Conservation (phyloP, 2,888 invertebrate genomes). For the Phorcus lineatus region DNA sequence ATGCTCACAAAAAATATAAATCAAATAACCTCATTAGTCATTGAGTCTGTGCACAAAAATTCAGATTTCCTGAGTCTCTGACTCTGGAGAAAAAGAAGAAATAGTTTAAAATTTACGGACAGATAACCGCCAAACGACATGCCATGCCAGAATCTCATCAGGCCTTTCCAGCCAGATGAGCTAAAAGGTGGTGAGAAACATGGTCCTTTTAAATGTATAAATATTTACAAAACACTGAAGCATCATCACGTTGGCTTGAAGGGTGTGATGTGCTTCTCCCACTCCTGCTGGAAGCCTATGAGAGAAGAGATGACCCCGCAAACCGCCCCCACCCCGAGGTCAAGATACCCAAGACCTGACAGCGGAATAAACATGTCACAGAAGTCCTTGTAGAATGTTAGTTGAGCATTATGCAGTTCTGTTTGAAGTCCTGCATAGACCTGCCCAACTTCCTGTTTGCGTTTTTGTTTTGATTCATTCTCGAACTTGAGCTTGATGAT, state of each 20-base stretch:
- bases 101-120: too few species aligned
- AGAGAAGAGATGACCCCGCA: constrained; percentile 42
- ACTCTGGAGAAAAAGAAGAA: too few species aligned
- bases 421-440: constrained; percentile 14
- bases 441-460: not conserved
- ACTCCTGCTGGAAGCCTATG: constrained; percentile 43
- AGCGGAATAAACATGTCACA: constrained; percentile 46
- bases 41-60: too few species aligned
- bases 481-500: constrained; percentile 28
- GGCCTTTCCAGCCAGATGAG: not conserved
- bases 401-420: constrained; percentile 30
- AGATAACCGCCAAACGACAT: too few species aligned
- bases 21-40: too few species aligned
- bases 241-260: constrained; percentile 21
- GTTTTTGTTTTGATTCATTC: not conserved
- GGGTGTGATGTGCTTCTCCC: constrained; percentile 43
- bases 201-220: too few species aligned
- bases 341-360: constrained; percentile 36
- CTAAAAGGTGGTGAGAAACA: not conserved
- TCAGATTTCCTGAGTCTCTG: too few species aligned
- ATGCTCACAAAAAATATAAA: too few species aligned
- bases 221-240: too few species aligned
- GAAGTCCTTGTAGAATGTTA: constrained; percentile 42
- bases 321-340: constrained; percentile 38
- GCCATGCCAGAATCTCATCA: not conserved